Evolutionary conservation across 2,113 vertebrate genomes (phyloP).

Genomic region (human): GRCh38 chr6:113392501-113393000

Average conservation of each 20-base stretch:
- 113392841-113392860: not conserved
- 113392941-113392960: not conserved
- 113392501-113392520: not conserved
- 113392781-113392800: constrained; percentile 45
- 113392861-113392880: constrained; percentile 13
- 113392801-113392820: not conserved
- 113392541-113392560: constrained; percentile 16
- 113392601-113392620: not conserved
- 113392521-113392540: constrained; percentile 16
- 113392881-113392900: not conserved
- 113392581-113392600: not conserved
- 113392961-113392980: not conserved
- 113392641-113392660: not conserved
- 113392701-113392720: not conserved
- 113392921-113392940: not conserved
- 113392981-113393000: not conserved
- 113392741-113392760: not conserved
- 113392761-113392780: not conserved
- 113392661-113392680: not conserved
- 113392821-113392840: not conserved
- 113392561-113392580: not conserved
- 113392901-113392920: not conserved
- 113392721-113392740: not conserved
- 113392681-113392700: not conserved
- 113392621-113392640: not conserved